Evolutionary conservation across 2,797 vertebrate species (phyloP).

Genomic region (Phaenicophaeus curvirostris): DNA sequence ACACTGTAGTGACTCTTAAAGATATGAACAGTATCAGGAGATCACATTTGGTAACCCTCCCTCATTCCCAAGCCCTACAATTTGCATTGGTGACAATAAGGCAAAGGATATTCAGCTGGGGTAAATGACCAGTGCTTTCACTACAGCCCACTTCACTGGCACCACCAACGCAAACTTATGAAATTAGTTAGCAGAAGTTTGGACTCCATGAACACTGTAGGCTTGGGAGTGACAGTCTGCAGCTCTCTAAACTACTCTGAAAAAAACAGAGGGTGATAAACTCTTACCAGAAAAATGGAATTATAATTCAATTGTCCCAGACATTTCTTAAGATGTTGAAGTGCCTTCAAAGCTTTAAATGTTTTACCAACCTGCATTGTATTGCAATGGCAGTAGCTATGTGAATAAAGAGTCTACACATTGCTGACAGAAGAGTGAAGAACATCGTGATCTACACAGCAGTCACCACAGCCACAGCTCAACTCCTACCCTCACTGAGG

Average conservation of each 20-base stretch:
- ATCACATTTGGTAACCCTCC: neutral
- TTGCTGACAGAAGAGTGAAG: neutral
- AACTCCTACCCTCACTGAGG: neutral
- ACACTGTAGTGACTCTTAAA: neutral
- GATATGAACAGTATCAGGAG: neutral
- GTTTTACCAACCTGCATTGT: neutral
- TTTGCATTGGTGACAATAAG: neutral
- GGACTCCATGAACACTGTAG: neutral
- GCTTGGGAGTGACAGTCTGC: neutral
- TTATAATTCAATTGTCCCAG: neutral
- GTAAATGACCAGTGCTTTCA: neutral
- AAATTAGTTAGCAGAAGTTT: neutral
- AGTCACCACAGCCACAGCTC: neutral
- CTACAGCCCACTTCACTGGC: neutral
- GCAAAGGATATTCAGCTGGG: neutral
- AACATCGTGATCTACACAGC: neutral
- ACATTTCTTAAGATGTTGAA: neutral
- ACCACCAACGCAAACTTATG: neutral
- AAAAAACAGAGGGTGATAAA: neutral
- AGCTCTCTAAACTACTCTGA: neutral
- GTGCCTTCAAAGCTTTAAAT: neutral
- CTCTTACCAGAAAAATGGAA: neutral
- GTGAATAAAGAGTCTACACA: neutral
- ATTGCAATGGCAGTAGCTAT: neutral
- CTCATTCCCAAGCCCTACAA: neutral